Percentiles rank a stretch among this genome's conserved stretches.
phyloP scores from a whole-genome alignment of 1,140 invertebrate species.

The Monochamus saltuarius region DNA sequence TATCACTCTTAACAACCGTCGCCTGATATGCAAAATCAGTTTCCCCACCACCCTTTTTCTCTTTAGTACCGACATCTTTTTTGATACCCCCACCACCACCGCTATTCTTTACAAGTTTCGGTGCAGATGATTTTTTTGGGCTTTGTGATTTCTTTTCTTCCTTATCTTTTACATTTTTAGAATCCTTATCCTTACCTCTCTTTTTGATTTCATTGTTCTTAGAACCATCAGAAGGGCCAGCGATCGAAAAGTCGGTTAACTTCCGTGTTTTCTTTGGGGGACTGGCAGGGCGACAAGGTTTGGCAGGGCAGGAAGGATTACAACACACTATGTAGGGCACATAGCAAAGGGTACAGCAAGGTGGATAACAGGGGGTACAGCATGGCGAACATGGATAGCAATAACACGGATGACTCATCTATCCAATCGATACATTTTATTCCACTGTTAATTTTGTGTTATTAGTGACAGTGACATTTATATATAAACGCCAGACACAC shows the following conservation, averaged over 20 bases:
- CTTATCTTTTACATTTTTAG: conserved; percentile 1
- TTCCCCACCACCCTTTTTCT: conserved; percentile 5
- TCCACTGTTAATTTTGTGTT: no score
- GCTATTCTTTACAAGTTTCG: neutral
- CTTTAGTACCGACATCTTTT: neutral
- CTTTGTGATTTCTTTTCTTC: neutral
- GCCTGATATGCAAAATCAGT: no score
- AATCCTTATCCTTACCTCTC: neutral
- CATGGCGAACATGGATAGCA: neutral
- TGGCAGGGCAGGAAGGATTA: neutral
- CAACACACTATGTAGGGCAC: neutral
- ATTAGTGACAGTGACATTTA: no score
- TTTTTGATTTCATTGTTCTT: neutral
- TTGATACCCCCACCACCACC: neutral
- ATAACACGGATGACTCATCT: neutral
- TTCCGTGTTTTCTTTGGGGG: conserved; percentile 4
- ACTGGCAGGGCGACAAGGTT: neutral
- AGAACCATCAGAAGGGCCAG: neutral
- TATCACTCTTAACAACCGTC: neutral
- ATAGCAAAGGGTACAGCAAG: neutral
- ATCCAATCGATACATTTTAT: no score
- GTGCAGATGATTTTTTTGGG: neutral
- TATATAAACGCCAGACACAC: no score
- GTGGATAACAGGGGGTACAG: conserved; percentile 4
- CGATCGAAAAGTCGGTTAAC: conserved; percentile 17